Evolutionary conservation across 2,888 invertebrate species (phyloP), one percentile per base, ranked within the genome.

Genomic region (Lasioglossum figueresi): DNA sequence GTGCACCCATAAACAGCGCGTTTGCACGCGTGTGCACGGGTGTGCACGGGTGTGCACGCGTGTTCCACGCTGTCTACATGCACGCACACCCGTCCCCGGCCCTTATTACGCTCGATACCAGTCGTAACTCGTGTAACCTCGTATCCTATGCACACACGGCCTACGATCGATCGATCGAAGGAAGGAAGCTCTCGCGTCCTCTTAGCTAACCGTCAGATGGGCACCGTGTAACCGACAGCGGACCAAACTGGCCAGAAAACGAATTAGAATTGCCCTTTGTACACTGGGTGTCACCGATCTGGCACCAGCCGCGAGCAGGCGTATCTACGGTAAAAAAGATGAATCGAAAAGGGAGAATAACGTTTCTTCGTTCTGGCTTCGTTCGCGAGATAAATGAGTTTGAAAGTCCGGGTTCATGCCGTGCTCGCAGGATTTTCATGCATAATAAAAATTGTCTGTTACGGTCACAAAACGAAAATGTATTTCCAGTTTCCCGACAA

Each of bases 151-250:
- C 82, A 89, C 85, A 79, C 82, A 79, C 80, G 75, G 76, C 79
- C 43, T 56, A 40, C 77, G 76, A 84, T 88, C 88, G 84, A 89
- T 87, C 88, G 89, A 89, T 89, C 83, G 76, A 76, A 76, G 66
- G 82, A 66, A 84, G 85, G 80, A 85, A 79, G 59, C 82, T 71
- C 80, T 81, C 74, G 83, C 73, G 82, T 71, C 76, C 76, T 75
- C 71, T 52, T 79, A 79, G 66, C 45, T 59, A 10, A 31, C 74
- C 56, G 37, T 63, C 31, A n/a, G 70, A 70, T 40, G 40, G 70
- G 40, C 70, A 70, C 37, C 68, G 37, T 68, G 68, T 23, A 34
- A 68, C 68, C 19, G 37, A 37, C 37, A 10, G 8, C 19, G 34
- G 37, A 37, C 10, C 68, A 37, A 23, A 68, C 66, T 6, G 19